Percentiles rank a stretch among this genome's conserved stretches.
phyloP scores from a whole-genome alignment of 2,797 vertebrate genomes.

The Acanthornis magna region DNA sequence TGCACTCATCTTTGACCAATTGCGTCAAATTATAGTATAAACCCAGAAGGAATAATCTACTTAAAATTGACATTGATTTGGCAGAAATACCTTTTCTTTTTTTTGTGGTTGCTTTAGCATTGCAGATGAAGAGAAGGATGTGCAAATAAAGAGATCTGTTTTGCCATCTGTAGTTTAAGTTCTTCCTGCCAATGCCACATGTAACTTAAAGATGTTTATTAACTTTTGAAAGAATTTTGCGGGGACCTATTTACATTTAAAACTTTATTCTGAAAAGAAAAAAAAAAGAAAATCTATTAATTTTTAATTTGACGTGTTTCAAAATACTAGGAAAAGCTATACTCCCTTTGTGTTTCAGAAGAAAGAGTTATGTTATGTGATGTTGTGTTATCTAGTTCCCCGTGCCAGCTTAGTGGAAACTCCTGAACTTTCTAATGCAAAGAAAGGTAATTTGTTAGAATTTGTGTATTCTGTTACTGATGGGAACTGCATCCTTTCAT shows the following conservation, averaged over 20 bases:
- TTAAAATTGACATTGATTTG: constrained; percentile 64
- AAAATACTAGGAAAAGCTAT: neutral
- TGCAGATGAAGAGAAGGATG: constrained; percentile 73
- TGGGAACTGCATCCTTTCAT: neutral
- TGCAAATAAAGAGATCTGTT: constrained; percentile 80
- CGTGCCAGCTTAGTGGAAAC: neutral
- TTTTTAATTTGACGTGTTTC: constrained; percentile 21
- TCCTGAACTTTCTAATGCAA: constrained; percentile 9
- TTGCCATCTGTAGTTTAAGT: constrained; percentile 76
- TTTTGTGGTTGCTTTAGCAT: constrained; percentile 58
- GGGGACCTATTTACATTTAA: constrained; percentile 25
- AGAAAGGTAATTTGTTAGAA: neutral
- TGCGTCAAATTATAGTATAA: constrained; percentile 55
- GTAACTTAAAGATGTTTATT: constrained; percentile 70
- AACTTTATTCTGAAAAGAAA: neutral
- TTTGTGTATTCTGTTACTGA: neutral
- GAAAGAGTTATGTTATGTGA: neutral
- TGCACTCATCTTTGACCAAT: constrained; percentile 42
- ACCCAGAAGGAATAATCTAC: constrained; percentile 53
- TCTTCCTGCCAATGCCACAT: constrained; percentile 70
- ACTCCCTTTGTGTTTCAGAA: neutral
- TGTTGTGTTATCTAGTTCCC: neutral
- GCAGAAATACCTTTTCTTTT: constrained; percentile 46
- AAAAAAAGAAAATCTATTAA: neutral
- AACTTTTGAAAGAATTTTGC: constrained; percentile 35